phyloP scores from a whole-genome alignment of 2,888 invertebrate species.

The Yponomeuta plumbellus region DNA sequence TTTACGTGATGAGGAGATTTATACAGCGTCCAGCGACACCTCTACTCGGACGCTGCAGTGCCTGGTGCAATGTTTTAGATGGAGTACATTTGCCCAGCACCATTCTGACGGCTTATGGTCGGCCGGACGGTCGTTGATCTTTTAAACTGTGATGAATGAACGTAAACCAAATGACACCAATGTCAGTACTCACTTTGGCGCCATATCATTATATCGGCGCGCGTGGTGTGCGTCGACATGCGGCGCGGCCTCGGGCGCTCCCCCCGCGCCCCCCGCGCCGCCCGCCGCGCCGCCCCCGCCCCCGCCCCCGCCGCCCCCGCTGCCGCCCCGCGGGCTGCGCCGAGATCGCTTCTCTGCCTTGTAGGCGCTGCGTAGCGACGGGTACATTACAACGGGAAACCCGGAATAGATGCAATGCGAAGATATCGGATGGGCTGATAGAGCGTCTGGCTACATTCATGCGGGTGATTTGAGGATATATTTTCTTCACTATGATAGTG shows the following conservation, averaged over 20 bases:
- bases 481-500: too few relatives aligned
- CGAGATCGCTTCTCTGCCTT: conserved; percentile 36
- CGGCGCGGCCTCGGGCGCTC: conserved; percentile 59
- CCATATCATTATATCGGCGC: conserved; percentile 88
- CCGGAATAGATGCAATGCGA: not conserved
- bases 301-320: conserved; percentile 53
- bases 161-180: too few relatives aligned
- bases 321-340: conserved; percentile 26
- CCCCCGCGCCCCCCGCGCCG: conserved; percentile 47
- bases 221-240: conserved; percentile 77
- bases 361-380: conserved; percentile 51
- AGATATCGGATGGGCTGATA: not conserved
- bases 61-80: too few relatives aligned
- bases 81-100: too few relatives aligned
- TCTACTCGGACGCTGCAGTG: too few relatives aligned
- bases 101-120: too few relatives aligned
- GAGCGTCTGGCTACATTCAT: too few relatives aligned
- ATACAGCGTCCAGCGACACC: too few relatives aligned
- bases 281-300: conserved; percentile 50
- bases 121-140: too few relatives aligned
- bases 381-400: not conserved
- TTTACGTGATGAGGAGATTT: too few relatives aligned
- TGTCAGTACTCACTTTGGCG: conserved; percentile 87
- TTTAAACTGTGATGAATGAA: too few relatives aligned
- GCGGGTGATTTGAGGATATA: too few relatives aligned